These are phyloP conservation scores for Urophycis tenuis DNA, from an alignment of 2,797 vertebrate species.

Conservation along the genomic window DNA sequence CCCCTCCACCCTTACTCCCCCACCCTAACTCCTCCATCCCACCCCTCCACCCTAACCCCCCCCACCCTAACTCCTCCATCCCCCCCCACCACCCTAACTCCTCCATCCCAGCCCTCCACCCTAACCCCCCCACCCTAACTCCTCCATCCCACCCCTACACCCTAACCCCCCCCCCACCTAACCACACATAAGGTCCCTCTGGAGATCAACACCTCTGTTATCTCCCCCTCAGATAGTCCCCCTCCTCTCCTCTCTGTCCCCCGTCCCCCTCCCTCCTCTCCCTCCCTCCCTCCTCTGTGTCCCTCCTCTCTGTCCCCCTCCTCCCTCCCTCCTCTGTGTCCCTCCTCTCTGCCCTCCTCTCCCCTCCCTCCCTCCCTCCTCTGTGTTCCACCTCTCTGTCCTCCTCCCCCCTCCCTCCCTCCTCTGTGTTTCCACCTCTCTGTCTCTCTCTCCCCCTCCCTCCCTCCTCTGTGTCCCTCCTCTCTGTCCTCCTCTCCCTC, in stretches of 20 bases:
- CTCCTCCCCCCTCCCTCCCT: too few species aligned
- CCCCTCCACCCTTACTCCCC: too few species aligned
- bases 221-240: slow-evolving; percentile 58
- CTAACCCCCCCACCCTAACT: too few species aligned
- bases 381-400: slow-evolving; percentile 46
- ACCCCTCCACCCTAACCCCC: too few species aligned
- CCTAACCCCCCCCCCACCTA: too few species aligned
- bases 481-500: background rate
- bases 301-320: background rate
- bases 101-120: too few species aligned
- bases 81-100: too few species aligned
- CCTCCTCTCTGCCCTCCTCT: slow-evolving; percentile 39
- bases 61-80: too few species aligned
- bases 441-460: slow-evolving; percentile 65
- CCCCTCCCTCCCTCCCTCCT: slow-evolving; percentile 45
- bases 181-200: slow-evolving; percentile 60
- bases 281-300: too few species aligned
- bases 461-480: slow-evolving; percentile 32
- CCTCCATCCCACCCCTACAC: too few species aligned
- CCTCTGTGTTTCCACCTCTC: slow-evolving; percentile 59
- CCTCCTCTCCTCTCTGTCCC: slow-evolving; percentile 27
- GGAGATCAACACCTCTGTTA: slow-evolving; percentile 64
- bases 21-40: too few species aligned
- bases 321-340: slow-evolving; percentile 51
- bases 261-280: too few species aligned